Percentiles rank a stretch among this genome's conserved stretches.
Evolutionary conservation across 2,888 invertebrate species (phyloP).

Genomic region (Petrophora chlorosata): DNA sequence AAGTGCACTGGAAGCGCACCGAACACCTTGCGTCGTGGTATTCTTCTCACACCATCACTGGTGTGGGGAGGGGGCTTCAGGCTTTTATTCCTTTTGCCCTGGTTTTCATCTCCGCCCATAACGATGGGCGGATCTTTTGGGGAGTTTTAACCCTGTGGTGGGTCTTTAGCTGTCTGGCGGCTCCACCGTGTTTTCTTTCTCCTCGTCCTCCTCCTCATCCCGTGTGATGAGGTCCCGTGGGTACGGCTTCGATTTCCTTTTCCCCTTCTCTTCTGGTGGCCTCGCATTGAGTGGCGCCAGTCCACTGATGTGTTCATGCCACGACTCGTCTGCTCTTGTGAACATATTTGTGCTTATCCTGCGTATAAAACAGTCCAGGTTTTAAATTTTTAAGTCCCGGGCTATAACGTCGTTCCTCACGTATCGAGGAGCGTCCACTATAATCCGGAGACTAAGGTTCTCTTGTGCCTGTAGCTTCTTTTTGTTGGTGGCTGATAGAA

Average conservation of each 20-base stretch:
- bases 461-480: slow-evolving; percentile 3
- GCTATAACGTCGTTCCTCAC: slow-evolving; percentile 8
- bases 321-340: neutral
- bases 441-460: neutral
- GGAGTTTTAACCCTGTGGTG: too few relatives aligned
- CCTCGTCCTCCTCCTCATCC: too few relatives aligned
- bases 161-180: too few relatives aligned
- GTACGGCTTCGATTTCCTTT: neutral
- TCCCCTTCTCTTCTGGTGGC: neutral
- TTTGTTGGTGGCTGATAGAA: neutral
- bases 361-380: slow-evolving; percentile 2
- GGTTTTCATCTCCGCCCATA: too few relatives aligned
- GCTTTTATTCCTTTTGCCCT: too few relatives aligned
- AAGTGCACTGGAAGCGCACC: too few relatives aligned
- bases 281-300: slow-evolving; percentile 6
- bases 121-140: too few relatives aligned
- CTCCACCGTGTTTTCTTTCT: too few relatives aligned
- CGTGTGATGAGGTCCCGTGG: too few relatives aligned
- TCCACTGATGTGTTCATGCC: neutral
- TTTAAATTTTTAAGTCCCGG: slow-evolving; percentile 6
- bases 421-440: slow-evolving; percentile 7
- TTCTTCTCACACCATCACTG: too few relatives aligned
- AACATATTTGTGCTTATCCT: neutral
- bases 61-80: too few relatives aligned
- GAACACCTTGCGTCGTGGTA: too few relatives aligned